Percentiles rank a stretch among this genome's conserved stretches.
phyloP scores from a whole-genome alignment of 1,140 invertebrate species.

The Ylistrum balloti region DNA sequence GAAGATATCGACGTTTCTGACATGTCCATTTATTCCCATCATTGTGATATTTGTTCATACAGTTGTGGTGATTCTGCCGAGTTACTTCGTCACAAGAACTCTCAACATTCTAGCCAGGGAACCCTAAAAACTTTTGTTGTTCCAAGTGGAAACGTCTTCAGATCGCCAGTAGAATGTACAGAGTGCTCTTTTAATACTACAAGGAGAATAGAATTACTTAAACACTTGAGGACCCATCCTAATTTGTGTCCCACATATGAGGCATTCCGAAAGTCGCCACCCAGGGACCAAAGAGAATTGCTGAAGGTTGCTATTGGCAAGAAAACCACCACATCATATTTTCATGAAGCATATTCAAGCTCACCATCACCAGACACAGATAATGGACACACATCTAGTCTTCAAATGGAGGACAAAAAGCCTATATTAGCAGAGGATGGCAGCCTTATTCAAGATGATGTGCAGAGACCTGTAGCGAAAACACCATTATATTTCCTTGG shows the following conservation, averaged over 20 bases:
- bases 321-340: background rate
- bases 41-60: slow-evolving; percentile 61
- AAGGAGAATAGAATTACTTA: slow-evolving; percentile 55
- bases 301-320: background rate
- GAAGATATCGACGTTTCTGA: slow-evolving; percentile 13
- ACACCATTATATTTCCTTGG: slow-evolving; percentile 52
- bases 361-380: background rate
- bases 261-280: background rate
- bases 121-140: slow-evolving; percentile 54
- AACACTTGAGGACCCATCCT: slow-evolving; percentile 57
- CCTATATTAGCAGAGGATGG: background rate
- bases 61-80: slow-evolving; percentile 51
- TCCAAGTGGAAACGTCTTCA: slow-evolving; percentile 59
- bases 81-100: slow-evolving; percentile 51
- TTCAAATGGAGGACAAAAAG: background rate
- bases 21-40: slow-evolving; percentile 54
- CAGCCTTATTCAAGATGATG: background rate
- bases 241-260: slow-evolving; percentile 41
- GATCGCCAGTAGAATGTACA: slow-evolving; percentile 48
- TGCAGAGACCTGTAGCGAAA: background rate
- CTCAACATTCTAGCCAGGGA: slow-evolving; percentile 45
- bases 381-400: background rate
- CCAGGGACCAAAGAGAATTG: background rate
- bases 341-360: background rate
- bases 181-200: slow-evolving; percentile 57